Conservation (phyloP, 2,113 vertebrate species). For the Eonycteris spelaea region DNA sequence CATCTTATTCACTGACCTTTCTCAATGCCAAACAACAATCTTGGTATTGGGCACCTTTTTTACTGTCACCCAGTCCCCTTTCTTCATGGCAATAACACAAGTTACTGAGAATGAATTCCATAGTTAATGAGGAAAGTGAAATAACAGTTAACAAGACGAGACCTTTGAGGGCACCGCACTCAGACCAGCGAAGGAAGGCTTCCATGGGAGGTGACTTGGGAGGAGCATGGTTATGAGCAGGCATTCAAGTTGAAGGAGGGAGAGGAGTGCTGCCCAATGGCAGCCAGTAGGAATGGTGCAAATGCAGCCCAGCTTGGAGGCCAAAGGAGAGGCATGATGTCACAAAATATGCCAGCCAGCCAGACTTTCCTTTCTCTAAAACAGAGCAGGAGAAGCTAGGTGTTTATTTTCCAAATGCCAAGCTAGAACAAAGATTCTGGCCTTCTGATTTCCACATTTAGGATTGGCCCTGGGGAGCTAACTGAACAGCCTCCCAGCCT, state of each 20-base stretch:
- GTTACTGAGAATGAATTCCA: neutral
- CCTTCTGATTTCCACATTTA: neutral
- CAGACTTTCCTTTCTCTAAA: neutral
- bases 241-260: neutral
- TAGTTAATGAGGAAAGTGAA: neutral
- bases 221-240: neutral
- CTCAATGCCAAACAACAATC: neutral
- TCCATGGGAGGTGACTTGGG: rapidly evolving
- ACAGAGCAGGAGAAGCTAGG: neutral
- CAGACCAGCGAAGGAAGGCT: neutral
- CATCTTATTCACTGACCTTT: neutral
- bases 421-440: neutral
- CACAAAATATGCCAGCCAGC: neutral
- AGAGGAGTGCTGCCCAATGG: neutral
- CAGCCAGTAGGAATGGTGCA: neutral
- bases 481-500: neutral
- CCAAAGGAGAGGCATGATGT: neutral
- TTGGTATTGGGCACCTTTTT: neutral
- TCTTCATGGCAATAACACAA: neutral
- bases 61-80: neutral
- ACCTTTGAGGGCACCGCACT: neutral
- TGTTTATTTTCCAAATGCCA: neutral
- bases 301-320: neutral
- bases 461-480: neutral
- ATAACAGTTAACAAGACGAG: neutral